Base-by-base conservation (phyloP, 2,797 vertebrate species). In the Characodon lateralis region DNA sequence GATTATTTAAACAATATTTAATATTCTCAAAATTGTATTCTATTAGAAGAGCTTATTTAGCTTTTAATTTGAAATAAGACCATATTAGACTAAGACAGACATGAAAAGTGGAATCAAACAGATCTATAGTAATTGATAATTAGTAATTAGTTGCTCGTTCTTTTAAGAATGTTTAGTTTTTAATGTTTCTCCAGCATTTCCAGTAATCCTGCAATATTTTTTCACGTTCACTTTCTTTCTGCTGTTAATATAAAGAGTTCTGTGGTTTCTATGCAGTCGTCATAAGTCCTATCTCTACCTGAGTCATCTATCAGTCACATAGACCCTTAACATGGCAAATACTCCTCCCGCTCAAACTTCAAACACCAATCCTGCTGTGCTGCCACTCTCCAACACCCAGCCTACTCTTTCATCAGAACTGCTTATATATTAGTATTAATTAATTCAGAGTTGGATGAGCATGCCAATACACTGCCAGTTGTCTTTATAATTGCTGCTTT, bases 401-500 rank as follows among this genome's bases (percentile, higher is more conserved):
- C 22, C 72, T 46, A 53, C 70, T 78, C 81, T 77, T 82, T 68
- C 51, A 76, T 83, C 70, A 77, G 74, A 48, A 74, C 84, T 69
- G 66, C 66, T 43, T 77, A 56, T 63, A 76, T 81, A 87, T 90
- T 87, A 78, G 65, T 58, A 81, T 80, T 78, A 84, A 87, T 90
- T 78, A 74, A 83, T 78, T 78, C 74, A 69, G 72, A 72, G 68
- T 73, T 65, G 72, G 78, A 77, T 76, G 72, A 79, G 73, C 75
- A 69, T 55, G 59, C 35, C 74, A 50, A 48, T 86, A 76, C 74
- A 71, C 79, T 59, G 81, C 78, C 77, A 85, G 75, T 87, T 80
- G n/a, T 83, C 71, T 87, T 84, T 78, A 82, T 87, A 89, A 91
- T 86, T 88, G 77, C 84, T 77, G 68, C 78, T 81, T 56, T 80